Evolutionary conservation across 2,888 invertebrate genomes (phyloP).

Genomic region (Agriotes lineatus): DNA sequence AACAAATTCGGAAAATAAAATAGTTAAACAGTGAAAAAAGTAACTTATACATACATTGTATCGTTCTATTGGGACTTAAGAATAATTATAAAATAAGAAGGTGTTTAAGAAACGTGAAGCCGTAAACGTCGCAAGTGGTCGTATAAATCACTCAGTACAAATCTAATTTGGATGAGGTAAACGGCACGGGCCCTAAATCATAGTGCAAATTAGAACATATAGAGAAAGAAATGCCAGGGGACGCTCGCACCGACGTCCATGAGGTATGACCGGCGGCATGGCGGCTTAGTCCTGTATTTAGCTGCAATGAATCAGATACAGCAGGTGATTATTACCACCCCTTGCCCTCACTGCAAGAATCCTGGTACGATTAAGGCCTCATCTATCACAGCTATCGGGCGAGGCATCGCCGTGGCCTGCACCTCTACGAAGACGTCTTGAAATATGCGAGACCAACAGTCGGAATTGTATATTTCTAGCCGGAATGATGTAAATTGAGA

Average conservation of each 20-base stretch:
- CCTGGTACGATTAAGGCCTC: constrained; percentile 49
- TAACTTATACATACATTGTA: too few species aligned
- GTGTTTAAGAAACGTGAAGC: too few species aligned
- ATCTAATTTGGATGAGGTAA: constrained; percentile 17
- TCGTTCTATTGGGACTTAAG: too few species aligned
- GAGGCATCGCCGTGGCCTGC: constrained; percentile 38
- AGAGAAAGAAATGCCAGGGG: not conserved
- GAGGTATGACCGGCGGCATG: constrained; percentile 46
- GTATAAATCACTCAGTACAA: constrained; percentile 12
- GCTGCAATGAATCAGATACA: constrained; percentile 61
- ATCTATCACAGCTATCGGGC: constrained; percentile 50
- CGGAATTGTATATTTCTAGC: constrained; percentile 29
- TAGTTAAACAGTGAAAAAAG: too few species aligned
- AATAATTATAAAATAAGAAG: too few species aligned
- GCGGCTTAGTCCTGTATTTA: constrained; percentile 60
- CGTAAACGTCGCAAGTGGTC: too few species aligned
- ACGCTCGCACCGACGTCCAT: not conserved
- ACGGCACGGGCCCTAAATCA: constrained; percentile 10
- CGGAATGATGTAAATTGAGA: constrained; percentile 34
- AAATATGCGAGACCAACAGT: constrained; percentile 26
- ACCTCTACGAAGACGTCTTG: constrained; percentile 30
- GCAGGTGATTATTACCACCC: constrained; percentile 62
- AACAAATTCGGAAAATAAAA: too few species aligned
- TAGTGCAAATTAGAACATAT: constrained; percentile 13
- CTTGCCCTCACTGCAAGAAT: constrained; percentile 42